Conservation (phyloP, 2,888 invertebrate genomes). For the Rhamnusium bicolor region DNA sequence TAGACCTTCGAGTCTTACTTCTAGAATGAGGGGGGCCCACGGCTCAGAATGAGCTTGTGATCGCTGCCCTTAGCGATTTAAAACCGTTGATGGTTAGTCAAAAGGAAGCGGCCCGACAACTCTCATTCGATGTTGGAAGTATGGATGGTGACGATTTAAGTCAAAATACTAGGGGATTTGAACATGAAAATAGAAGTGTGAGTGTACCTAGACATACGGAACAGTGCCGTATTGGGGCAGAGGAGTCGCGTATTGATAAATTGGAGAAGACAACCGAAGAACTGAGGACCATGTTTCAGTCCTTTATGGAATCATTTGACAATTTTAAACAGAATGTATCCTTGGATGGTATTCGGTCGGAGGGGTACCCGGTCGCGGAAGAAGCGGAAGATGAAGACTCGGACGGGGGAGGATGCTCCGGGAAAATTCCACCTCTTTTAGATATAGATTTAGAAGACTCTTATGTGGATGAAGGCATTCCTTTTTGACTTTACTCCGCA, state of each 20-base stretch:
- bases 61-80: constrained; percentile 8
- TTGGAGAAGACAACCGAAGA: constrained; percentile 11
- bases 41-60: constrained; percentile 8
- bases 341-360: too few relatives aligned
- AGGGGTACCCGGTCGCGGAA: not conserved
- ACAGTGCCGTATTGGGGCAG: not conserved
- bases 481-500: constrained; percentile 3
- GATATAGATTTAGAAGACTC: not conserved
- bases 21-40: not conserved
- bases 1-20: not conserved
- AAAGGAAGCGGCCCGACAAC: constrained; percentile 17
- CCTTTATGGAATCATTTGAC: too few relatives aligned
- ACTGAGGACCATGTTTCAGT: constrained; percentile 2
- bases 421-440: not conserved
- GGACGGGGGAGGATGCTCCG: not conserved
- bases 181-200: not conserved
- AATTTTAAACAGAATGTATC: too few relatives aligned
- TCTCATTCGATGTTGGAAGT: not conserved
- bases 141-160: not conserved
- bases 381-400: not conserved
- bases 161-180: not conserved
- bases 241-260: not conserved
- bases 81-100: not conserved
- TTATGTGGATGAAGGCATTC: not conserved
- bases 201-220: too few relatives aligned